These are phyloP conservation scores for Eristalinus sepulchralis DNA, from an alignment of 2,888 invertebrate species.

Conservation along the genomic window DNA sequence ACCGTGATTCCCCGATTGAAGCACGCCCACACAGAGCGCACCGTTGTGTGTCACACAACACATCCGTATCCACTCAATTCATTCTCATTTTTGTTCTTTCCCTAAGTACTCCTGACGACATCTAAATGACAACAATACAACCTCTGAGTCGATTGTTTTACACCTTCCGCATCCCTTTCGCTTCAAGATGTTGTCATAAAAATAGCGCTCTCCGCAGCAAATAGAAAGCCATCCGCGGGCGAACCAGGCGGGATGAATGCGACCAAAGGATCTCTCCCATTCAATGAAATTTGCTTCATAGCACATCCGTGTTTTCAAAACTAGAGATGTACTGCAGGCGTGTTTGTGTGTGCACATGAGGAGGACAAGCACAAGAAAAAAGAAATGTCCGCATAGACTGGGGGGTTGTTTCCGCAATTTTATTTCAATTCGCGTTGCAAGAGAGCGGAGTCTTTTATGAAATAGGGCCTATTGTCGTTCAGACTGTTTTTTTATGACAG, in stretches of 20 bases:
- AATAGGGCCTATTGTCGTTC: neutral
- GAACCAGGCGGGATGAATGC: neutral
- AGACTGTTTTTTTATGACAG: neutral
- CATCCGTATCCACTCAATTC: slow-evolving; percentile 52
- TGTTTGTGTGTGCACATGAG: neutral
- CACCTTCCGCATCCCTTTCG: neutral
- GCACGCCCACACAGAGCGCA: neutral
- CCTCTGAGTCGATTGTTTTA: neutral
- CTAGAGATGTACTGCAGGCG: neutral
- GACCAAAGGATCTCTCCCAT: neutral
- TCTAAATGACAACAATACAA: neutral
- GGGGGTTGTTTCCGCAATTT: neutral
- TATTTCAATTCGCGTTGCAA: neutral
- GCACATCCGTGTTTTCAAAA: neutral
- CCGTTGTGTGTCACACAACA: slow-evolving; percentile 27
- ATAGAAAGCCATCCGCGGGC: neutral
- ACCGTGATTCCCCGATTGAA: neutral
- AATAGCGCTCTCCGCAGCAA: neutral
- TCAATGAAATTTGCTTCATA: neutral
- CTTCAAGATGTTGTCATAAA: neutral
- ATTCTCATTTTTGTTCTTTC: slow-evolving; percentile 34
- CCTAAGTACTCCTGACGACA: neutral
- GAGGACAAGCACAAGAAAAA: neutral
- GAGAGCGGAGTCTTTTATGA: neutral
- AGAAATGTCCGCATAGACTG: neutral